phyloP scores from a whole-genome alignment of 1,140 invertebrate species.

The Drosophila sucinea region DNA sequence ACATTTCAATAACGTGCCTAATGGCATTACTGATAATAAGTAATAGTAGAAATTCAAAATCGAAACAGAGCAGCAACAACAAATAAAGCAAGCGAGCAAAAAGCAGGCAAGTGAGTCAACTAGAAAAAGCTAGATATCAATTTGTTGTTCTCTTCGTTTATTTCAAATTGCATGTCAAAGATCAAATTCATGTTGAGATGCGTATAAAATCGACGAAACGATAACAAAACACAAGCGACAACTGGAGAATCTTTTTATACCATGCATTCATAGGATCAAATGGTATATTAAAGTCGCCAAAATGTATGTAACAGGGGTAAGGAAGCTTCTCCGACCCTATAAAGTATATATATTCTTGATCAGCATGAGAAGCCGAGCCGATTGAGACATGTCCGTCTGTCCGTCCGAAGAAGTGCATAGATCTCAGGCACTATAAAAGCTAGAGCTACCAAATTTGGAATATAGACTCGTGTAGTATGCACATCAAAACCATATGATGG shows the following conservation, averaged over 20 bases:
- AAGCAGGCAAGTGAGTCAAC: constrained; percentile 53
- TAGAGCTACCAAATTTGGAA: too few species aligned
- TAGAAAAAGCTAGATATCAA: constrained; percentile 45
- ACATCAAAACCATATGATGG: neutral
- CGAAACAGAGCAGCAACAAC: constrained; percentile 28
- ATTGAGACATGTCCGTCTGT: too few species aligned
- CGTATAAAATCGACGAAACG: constrained; percentile 37
- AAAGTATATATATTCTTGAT: too few species aligned
- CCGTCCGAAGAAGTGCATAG: too few species aligned
- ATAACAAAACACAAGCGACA: constrained; percentile 13
- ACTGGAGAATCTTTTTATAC: constrained; percentile 14
- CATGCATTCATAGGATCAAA: too few species aligned
- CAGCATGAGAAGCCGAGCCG: too few species aligned
- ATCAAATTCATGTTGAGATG: constrained; percentile 65
- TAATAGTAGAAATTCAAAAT: constrained; percentile 37
- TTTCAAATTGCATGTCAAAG: constrained; percentile 61
- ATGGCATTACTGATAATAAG: constrained; percentile 59
- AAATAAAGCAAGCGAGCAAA: constrained; percentile 18
- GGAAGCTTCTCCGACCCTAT: too few species aligned
- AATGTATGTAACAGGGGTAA: too few species aligned
- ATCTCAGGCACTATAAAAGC: too few species aligned
- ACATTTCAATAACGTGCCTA: constrained; percentile 71
- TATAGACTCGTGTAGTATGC: too few species aligned
- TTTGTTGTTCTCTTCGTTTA: constrained; percentile 41
- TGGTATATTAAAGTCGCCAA: too few species aligned